These are phyloP conservation scores for Arizona elegans DNA, from an alignment of 2,113 vertebrate species.

Conservation along the genomic window DNA sequence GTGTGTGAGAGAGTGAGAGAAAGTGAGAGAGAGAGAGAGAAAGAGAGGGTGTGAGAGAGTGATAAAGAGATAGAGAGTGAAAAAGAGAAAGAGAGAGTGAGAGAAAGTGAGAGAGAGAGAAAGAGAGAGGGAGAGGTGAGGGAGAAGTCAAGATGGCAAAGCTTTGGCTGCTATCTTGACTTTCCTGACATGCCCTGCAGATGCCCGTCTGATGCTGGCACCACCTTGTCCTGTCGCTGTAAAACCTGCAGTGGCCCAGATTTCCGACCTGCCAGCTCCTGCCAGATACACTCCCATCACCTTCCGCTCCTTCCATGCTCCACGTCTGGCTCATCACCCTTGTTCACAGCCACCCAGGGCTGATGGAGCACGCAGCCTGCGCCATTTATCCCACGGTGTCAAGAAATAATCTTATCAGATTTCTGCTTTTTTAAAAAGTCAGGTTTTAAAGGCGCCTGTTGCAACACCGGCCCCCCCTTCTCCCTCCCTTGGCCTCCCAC, in stretches of 20 bases:
- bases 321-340: not conserved
- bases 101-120: not conserved
- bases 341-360: not conserved
- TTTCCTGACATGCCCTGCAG: not conserved
- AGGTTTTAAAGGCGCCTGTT: not conserved
- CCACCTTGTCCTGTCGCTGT: not conserved
- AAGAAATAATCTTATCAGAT: not conserved
- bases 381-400: not conserved
- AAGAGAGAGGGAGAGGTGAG: not conserved
- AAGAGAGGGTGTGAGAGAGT: no score
- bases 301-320: not conserved
- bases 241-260: not conserved
- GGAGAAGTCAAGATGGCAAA: not conserved
- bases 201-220: not conserved
- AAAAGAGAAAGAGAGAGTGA: no score
- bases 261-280: not conserved
- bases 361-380: not conserved
- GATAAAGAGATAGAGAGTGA: no score
- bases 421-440: not conserved
- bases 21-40: no score
- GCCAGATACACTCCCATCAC: not conserved
- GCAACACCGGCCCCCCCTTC: not conserved
- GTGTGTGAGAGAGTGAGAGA: no score
- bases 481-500: not conserved
- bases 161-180: not conserved